Base-by-base conservation (phyloP, 2,113 vertebrate species). In the Pandion haliaetus region DNA sequence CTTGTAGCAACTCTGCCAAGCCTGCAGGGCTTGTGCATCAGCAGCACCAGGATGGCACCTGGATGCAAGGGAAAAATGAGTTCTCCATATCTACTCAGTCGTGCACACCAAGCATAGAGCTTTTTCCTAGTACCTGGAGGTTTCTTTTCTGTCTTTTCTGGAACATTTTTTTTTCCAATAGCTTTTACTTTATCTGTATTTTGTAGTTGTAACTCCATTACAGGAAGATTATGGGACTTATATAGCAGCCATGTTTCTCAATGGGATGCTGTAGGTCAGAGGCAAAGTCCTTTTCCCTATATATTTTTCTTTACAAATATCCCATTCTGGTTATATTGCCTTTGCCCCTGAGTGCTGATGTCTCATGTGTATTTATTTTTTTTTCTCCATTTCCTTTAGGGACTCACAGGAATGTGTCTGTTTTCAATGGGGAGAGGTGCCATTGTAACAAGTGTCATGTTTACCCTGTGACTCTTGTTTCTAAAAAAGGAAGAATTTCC, bases 261-360 rank as follows among this genome's bases (percentile, higher is more conserved):
- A 62, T 17, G 20, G 82, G 86, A 94, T 94, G 62, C 92, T 87
- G 88, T 96, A 78, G 85, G 92, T 95, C 97, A 97, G 93, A 98
- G 86, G 90, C 67, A 85, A 95, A 96, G 72, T 91, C 95, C 95
- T 98, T 96, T 98, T 93, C 95, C 92, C 97, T 96, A 38, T 95
- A 62, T 97, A 84, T 96, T 98, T 98, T 97, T 94, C 95, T 93
- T 89, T 91, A 97, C 67, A 96, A 97, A 95, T 95, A 94, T 96
- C 92, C 96, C 36, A 82, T 96, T 96, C 77, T 96, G 88, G 71
- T 95, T 72, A 44, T 83, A 44, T 97, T 97, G 93, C 90, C 97
- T 94, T 95, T 98, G 42, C 21, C 71, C 97, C 80, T 9, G 54
- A 90, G 91, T 94, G 84, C 88, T 96, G 93, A 96, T 67, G 69